Base-by-base conservation (phyloP, 2,113 vertebrate genomes). In the Eupsittula cactorum region DNA sequence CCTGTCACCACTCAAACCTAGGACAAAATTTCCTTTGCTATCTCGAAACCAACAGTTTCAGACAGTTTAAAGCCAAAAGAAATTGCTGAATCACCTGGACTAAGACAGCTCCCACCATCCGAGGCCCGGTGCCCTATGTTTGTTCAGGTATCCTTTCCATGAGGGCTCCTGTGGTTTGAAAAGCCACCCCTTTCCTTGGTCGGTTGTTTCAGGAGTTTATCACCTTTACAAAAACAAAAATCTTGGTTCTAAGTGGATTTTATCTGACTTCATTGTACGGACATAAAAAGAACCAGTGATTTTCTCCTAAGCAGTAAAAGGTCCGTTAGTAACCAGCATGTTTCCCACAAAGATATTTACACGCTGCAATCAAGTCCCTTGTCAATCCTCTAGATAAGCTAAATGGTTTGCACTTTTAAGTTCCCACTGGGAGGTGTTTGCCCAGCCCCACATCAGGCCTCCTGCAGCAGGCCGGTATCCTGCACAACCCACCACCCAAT, bases 371-470 rank as follows among this genome's bases (percentile, higher is more conserved):
- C 92, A 62, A 94, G 67, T 85, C 80, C 42, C 95, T 92, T 93
- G 93, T 96, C 92, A 96, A 82, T 93, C 90, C 81, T 79, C 41
- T 21, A 94, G 96, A 97, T 97, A 97, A 96, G 91, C 88, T 94
- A 79, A 95, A 96, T 31, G 57, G 77, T 92, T 91, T 87, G 96
- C 84, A 82, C 96, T 95, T 35, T 35, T 35, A 35, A 35, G 35
- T 35, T 73, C 86, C 78, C 37, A 16, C 65, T 92, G 93, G 83
- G 94, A 96, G 86, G 91, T 79, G 91, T 96, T 96, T 96, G 93
- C 74, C 80, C 90, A 86, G 90, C 92, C 73, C 35, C 16, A 80
- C 90, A 90, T 18, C 88, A 88, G 47, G n/a, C 75, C 65, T 88
- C 68, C 59, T 1, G 1, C 31, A 5, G 49, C 89, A 69, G 49